phyloP scores from a whole-genome alignment of 35 echinoderm and acorn worm genomes.

The Hemicentrotus pulcherrimus region DNA sequence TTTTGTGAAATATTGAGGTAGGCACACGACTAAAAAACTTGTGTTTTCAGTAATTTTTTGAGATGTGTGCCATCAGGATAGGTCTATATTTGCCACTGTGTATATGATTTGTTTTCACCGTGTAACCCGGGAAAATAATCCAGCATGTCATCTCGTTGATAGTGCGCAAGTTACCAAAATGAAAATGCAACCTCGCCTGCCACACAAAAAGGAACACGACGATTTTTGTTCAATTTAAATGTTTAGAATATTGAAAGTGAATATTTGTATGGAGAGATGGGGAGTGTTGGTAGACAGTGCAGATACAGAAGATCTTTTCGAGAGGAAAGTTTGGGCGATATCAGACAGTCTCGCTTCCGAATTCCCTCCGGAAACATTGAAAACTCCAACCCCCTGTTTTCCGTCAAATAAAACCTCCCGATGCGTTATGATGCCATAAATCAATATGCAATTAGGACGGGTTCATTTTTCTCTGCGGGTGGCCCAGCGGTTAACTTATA shows the following conservation, averaged over 20 bases:
- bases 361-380: constrained; percentile 38
- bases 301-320: not conserved
- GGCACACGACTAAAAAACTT: not conserved
- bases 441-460: constrained; percentile 45
- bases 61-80: too few species aligned
- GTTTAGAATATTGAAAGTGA: not conserved
- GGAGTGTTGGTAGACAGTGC: not conserved
- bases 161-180: not conserved
- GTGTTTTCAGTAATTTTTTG: too few species aligned
- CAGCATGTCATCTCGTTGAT: not conserved
- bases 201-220: not conserved
- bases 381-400: constrained; percentile 26
- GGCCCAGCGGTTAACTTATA: not conserved
- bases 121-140: too few species aligned
- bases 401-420: constrained; percentile 37
- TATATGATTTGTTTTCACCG: too few species aligned
- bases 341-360: not conserved
- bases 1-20: not conserved
- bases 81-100: too few species aligned
- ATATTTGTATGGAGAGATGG: not conserved
- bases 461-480: constrained; percentile 28
- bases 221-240: not conserved
- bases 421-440: constrained; percentile 39
- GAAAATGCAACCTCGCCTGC: not conserved
- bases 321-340: not conserved